Evolutionary conservation across 1,140 invertebrate species (phyloP).

Genomic region (Formica selysi): DNA sequence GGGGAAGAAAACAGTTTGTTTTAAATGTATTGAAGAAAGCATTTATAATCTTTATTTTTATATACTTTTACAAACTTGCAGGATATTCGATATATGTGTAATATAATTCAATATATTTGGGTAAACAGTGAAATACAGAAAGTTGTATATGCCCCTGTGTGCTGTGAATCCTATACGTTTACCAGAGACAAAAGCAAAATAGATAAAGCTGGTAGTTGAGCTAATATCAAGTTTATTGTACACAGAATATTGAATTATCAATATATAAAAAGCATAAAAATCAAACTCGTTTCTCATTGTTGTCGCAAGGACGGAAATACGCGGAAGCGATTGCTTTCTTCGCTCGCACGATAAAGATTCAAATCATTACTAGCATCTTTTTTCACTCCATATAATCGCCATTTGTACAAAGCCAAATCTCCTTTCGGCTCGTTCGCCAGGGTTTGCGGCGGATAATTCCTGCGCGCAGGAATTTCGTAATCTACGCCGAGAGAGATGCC

Average conservation of each 20-base stretch:
- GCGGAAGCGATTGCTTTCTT: background rate
- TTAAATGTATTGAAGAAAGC: background rate
- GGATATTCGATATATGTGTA: background rate
- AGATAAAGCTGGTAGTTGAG: constrained; percentile 12
- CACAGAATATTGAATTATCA: background rate
- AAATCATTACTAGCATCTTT: constrained; percentile 2
- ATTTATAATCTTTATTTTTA: background rate
- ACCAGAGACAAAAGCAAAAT: constrained; percentile 26
- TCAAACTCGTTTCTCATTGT: background rate
- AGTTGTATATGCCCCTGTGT: background rate
- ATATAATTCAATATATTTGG: constrained; percentile 18
- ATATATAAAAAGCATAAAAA: background rate
- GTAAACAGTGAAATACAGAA: background rate
- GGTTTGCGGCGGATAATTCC: constrained; percentile 48
- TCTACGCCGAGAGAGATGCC: constrained; percentile 59
- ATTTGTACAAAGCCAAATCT: constrained; percentile 11
- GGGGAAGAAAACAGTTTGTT: background rate
- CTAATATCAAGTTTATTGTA: background rate
- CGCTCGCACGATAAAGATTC: background rate
- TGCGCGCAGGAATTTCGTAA: constrained; percentile 70
- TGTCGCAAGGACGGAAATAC: background rate
- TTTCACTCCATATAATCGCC: constrained; percentile 19
- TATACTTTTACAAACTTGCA: background rate
- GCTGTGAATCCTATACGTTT: constrained; percentile 7
- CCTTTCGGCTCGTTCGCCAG: constrained; percentile 1